These are phyloP conservation scores for Meliscaeva auricollis DNA, from an alignment of 2,888 invertebrate species.

Conservation along the genomic window DNA sequence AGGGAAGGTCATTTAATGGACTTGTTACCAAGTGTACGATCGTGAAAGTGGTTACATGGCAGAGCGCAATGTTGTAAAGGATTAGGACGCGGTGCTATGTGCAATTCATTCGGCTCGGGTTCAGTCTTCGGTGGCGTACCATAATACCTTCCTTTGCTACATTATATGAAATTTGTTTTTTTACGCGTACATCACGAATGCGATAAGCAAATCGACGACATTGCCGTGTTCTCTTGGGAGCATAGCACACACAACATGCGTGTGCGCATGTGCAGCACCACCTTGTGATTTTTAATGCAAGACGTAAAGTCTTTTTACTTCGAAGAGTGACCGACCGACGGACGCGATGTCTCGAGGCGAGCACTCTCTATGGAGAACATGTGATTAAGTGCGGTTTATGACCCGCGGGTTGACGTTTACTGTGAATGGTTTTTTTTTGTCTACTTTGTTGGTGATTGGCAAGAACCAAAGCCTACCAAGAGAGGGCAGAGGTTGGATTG, in stretches of 20 bases:
- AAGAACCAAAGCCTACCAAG: constrained; percentile 9
- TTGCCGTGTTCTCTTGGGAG: constrained; percentile 41
- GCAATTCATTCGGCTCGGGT: neutral
- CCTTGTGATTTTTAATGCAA: constrained; percentile 20
- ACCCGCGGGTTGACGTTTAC: constrained; percentile 65
- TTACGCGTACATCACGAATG: constrained; percentile 62
- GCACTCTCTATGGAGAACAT: constrained; percentile 21
- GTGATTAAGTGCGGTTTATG: constrained; percentile 73
- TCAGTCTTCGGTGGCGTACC: too few relatives aligned
- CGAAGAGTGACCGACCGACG: neutral
- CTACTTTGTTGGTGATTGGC: constrained; percentile 18
- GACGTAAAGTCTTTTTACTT: neutral
- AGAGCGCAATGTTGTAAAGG: constrained; percentile 42
- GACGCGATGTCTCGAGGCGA: neutral
- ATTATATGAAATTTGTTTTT: constrained; percentile 36
- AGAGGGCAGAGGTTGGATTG: constrained; percentile 43
- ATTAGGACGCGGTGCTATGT: constrained; percentile 35
- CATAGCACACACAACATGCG: constrained; percentile 41
- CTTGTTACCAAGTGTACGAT: constrained; percentile 72
- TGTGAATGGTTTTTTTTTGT: constrained; percentile 47
- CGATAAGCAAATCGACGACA: constrained; percentile 75
- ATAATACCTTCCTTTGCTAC: too few relatives aligned
- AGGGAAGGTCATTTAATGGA: constrained; percentile 73
- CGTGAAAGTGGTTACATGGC: constrained; percentile 71
- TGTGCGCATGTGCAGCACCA: constrained; percentile 28